Conservation (phyloP, 1,140 invertebrate genomes). For the Chymomyza costata region DNA sequence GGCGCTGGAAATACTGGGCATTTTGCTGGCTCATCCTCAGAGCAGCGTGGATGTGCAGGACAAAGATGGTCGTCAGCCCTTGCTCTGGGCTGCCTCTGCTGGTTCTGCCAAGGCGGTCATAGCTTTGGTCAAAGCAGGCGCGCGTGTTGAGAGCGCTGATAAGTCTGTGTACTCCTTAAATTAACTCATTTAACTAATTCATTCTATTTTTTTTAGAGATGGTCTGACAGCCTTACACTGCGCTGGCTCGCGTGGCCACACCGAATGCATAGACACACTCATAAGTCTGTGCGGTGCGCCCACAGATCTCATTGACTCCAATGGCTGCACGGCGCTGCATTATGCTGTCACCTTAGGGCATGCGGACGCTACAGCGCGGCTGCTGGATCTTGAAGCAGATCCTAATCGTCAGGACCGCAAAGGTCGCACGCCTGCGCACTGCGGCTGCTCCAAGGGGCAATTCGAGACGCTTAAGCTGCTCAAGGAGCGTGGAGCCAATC, state of each 20-base stretch:
- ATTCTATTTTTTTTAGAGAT: slow-evolving; percentile 77
- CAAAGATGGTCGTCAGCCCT: slow-evolving; percentile 92
- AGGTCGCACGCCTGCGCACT: slow-evolving; percentile 85
- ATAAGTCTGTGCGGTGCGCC: slow-evolving; percentile 91
- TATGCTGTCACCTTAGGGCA: slow-evolving; percentile 97
- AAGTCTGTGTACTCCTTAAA: slow-evolving; percentile 76
- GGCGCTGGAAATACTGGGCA: slow-evolving; percentile 88
- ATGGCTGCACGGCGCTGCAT: slow-evolving; percentile 96
- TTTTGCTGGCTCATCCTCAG: slow-evolving; percentile 85
- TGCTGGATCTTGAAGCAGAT: slow-evolving; percentile 92
- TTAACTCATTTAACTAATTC: slow-evolving; percentile 2
- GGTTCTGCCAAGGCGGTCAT: slow-evolving; percentile 94
- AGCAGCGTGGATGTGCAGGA: slow-evolving; percentile 90
- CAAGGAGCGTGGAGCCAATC: slow-evolving; percentile 87
- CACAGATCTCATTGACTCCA: slow-evolving; percentile 90
- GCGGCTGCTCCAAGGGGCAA: slow-evolving; percentile 97
- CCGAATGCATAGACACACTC: slow-evolving; percentile 92
- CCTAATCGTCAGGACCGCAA: slow-evolving; percentile 94
- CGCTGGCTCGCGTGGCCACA: slow-evolving; percentile 95
- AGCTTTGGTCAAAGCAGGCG: slow-evolving; percentile 89
- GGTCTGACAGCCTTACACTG: slow-evolving; percentile 94
- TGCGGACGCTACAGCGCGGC: slow-evolving; percentile 91
- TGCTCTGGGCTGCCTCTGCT: slow-evolving; percentile 97
- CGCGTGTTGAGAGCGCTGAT: slow-evolving; percentile 85
- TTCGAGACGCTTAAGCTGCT: slow-evolving; percentile 79